Base-by-base conservation (phyloP, 2,797 vertebrate genomes). In the Anniella stebbinsi region DNA sequence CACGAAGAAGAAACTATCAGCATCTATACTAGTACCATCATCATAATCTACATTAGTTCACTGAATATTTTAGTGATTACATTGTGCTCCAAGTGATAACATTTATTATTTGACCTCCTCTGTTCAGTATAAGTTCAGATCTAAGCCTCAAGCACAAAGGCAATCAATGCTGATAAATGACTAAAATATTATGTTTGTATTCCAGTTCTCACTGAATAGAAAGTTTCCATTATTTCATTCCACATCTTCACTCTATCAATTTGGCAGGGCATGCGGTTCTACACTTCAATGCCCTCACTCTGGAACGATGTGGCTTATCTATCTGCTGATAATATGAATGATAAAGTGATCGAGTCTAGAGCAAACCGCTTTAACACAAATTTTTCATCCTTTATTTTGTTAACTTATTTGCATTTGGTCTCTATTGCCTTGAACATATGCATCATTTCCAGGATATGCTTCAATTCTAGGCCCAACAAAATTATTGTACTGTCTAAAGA, bases 211-310 rank as follows among this genome's bases (percentile, higher is more conserved):
- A 96, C 97, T 97, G 97, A 98, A 99, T 98, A 99, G 97, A 98
- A 99, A 98, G 98, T 98, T 99, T 98, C 98, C 98, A 99, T 99
- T 99, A 99, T 98, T 98, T 99, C 97, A 92, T 97, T 98, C 98
- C 98, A 98, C 98, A 98, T 98, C 98, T 98, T 98, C 98, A 99
- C 98, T 99, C 98, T 97, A 98, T 99, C 99, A 99, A 98, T 98
- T 96, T 99, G 98, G 99, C 98, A 99, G 98, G 97, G 97, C 97
- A 97, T 97, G 97, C 95, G 76, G 95, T 97, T 97, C 97, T 97
- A 98, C 97, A 98, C 98, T 98, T 96, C 97, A 97, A 97, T 98
- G 98, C 97, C 96, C 98, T 97, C 97, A 96, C 96, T 96, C 94
- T 95, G 95, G 96, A 97, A 97, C 96, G 95, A 91, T 96, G 97